Base-by-base conservation (phyloP, 2,113 vertebrate genomes). In the Neodon shergylaensis region DNA sequence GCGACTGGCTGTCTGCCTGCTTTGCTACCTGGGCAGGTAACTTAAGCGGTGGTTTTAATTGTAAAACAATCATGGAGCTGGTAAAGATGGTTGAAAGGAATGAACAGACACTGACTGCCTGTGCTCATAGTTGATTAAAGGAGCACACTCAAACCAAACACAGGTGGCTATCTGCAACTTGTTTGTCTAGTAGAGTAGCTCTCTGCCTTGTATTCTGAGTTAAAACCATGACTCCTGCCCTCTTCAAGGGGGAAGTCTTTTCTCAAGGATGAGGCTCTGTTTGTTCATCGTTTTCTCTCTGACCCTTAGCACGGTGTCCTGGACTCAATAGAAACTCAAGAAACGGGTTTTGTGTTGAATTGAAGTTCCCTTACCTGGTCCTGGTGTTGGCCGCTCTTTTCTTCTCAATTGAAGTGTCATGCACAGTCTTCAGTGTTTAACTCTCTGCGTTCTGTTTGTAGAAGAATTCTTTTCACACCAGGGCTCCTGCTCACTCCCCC, bases 391-490 rank as follows among this genome's bases (percentile, higher is more conserved):
- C 5, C 24, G 14, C 61, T 76, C 36, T 36, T 96, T 54, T 76
- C 24, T 36, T 96, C 95, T 91, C 16, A 94, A 61, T 47, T 74
- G 26, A 89, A 91, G 31, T 88, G 47, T 82, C 52, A 11, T 10
- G 70, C 5, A 77, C 77, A 83, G 65, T 90, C 78, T 63, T 22
- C 13, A 13, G 49, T 16, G 66, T 84, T 90, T 44, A 63, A 79
- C 52, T 92, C 58, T 94, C 49, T 54, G 77, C 77, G 94, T 95
- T 76, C 47, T n/a, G 78, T 87, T 58, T 22, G 58, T 13, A 81
- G 73, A 94, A 47, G 66, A 42, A 17, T 92, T 84, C 24, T 76
- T 73, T 74, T 72, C 11, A 70, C 28, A 47, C n/a, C 28, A 58
- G 19, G 83, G n/a, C 14, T 49, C 31, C 63, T 77, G 42, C 12